A percentile compares a stretch with the other conserved stretches of the same genome.
Conservation (phyloP, 1,140 invertebrate genomes). For the Spodoptera litura region DNA sequence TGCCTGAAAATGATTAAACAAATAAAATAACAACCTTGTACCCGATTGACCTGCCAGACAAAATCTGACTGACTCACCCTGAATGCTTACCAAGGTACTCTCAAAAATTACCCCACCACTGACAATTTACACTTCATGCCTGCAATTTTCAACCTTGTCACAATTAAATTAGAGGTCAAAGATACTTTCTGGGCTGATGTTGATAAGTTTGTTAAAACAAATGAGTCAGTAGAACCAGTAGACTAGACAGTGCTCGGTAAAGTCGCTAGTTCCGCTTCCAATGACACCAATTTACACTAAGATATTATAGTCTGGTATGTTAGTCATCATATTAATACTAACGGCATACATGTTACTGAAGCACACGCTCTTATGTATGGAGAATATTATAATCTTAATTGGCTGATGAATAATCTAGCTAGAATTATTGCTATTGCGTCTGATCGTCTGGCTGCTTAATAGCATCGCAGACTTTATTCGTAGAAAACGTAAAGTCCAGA, state of each 20-base stretch:
- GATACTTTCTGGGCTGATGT: not conserved
- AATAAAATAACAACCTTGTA: slow-evolving; percentile 31
- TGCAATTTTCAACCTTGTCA: slow-evolving; percentile 32
- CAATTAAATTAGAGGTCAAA: not conserved
- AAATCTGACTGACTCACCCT: slow-evolving; percentile 38
- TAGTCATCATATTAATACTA: slow-evolving; percentile 34
- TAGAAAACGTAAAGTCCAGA: too few species aligned
- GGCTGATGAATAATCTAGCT: not conserved
- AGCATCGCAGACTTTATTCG: too few species aligned
- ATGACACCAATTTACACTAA: slow-evolving; percentile 37
- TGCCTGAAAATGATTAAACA: slow-evolving; percentile 5
- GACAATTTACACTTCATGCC: not conserved
- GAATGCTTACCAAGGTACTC: slow-evolving; percentile 28
- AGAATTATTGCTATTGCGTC: too few species aligned
- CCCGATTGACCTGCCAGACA: slow-evolving; percentile 41
- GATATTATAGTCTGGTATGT: slow-evolving; percentile 18
- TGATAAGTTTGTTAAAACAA: not conserved
- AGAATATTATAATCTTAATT: not conserved
- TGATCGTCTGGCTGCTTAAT: not conserved
- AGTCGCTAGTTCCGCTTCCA: slow-evolving; percentile 39
- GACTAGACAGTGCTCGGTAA: slow-evolving; percentile 37
- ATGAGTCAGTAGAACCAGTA: slow-evolving; percentile 19
- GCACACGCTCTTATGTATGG: not conserved
- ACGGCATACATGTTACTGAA: slow-evolving; percentile 3
- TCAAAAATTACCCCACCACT: slow-evolving; percentile 11